Base-by-base conservation (phyloP, 2,113 vertebrate species). In the Gopherus flavomarginatus region DNA sequence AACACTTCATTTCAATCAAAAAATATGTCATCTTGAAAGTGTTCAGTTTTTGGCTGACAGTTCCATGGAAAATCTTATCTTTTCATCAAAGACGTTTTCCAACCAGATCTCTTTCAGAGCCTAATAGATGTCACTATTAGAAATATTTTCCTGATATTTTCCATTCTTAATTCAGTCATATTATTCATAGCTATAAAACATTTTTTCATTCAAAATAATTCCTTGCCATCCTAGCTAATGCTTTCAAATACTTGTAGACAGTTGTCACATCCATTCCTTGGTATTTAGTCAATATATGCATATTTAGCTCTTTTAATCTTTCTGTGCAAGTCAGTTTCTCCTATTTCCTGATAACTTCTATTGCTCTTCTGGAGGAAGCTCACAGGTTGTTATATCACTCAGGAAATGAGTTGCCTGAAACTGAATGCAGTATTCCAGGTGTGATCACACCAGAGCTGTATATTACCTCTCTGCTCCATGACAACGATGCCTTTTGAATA, bases 371-470 rank as follows among this genome's bases (percentile, higher is more conserved):
- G 75, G 88, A 89, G 13, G 91, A 35, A 53, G 90, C 75, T 57
- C 72, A 79, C 1, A 11, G 81, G 50, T 93, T 88, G 5, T 52
- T 89, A 10, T 93, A n/a, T 88, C 54, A 52, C 49, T 81, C 57
- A 96, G 96, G 95, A 95, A 94, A 94, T 87, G 65, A 94, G 38
- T 93, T 96, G 91, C 90, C 42, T 88, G 90, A 84, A 90, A 77
- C 75, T 88, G 84, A 78, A 22, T 13, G 9, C 80, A 85, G 14
- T 26, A 81, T 96, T 88, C 57, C 84, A 94, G 90, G 91, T 94
- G 75, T 91, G 87, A 62, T 44, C 69, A 72, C 38, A 87, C 17
- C 29, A 72, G 78, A 69, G 6, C 27, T 52, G 38, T 84, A 21
- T 59, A 52, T 83, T 92, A 91, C 83, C 79, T 95, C 94, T 87